phyloP scores from a whole-genome alignment of 1,140 invertebrate species.

The Acyrthosiphon pisum region DNA sequence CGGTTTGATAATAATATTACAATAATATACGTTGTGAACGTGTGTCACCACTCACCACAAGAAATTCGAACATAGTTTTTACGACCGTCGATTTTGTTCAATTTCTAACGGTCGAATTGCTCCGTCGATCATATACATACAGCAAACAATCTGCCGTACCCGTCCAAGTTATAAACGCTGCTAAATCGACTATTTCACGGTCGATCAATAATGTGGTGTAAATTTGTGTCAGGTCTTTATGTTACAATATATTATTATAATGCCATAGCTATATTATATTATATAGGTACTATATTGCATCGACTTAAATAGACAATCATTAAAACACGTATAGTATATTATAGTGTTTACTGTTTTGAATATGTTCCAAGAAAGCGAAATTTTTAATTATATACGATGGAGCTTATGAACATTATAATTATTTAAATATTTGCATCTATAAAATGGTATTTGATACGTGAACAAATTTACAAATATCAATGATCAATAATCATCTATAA shows the following conservation, averaged over 20 bases:
- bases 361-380: neutral
- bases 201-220: neutral
- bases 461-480: too few relatives aligned
- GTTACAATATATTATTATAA: neutral
- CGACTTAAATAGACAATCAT: neutral
- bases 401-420: neutral
- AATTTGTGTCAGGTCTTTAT: neutral
- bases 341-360: neutral
- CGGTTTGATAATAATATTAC: neutral
- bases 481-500: too few relatives aligned
- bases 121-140: neutral
- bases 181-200: neutral
- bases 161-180: neutral
- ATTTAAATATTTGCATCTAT: too few relatives aligned
- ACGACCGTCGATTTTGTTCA: neutral
- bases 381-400: neutral
- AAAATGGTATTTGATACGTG: too few relatives aligned
- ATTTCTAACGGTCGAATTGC: neutral
- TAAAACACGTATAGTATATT: neutral
- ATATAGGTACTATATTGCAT: neutral
- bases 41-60: neutral
- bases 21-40: neutral
- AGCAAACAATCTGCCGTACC: neutral
- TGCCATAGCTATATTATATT: neutral
- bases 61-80: neutral